Evolutionary conservation across 2,888 invertebrate genomes (phyloP).

Genomic region (Barypeithes pellucidus): DNA sequence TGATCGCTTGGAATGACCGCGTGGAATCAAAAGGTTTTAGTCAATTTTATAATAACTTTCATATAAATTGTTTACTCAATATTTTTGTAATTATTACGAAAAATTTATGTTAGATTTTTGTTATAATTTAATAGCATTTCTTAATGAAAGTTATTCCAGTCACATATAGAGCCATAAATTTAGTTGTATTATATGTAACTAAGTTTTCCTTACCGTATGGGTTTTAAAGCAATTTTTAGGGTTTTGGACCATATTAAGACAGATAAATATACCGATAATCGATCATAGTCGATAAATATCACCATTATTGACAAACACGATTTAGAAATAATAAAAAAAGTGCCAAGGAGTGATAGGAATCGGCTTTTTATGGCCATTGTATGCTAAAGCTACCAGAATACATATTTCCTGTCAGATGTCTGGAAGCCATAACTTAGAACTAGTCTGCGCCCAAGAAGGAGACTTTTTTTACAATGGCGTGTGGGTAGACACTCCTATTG

Average conservation of each 20-base stretch:
- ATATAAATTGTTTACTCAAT: no score
- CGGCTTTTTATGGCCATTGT: constrained; percentile 65
- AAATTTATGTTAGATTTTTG: no score
- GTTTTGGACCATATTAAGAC: constrained; percentile 15
- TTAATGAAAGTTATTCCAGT: no score
- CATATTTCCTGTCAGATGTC: constrained; percentile 64
- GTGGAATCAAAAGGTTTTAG: no score
- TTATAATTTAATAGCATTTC: no score
- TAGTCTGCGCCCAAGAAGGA: constrained; percentile 45
- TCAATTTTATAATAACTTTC: no score
- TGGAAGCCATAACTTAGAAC: constrained; percentile 60
- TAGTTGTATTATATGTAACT: no score
- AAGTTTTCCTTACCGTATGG: no score
- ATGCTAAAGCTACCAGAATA: constrained; percentile 66
- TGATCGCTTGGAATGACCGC: no score
- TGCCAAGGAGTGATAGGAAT: constrained; percentile 66
- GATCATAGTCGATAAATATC: constrained; percentile 48
- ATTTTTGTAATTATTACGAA: no score
- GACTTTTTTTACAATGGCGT: constrained; percentile 23
- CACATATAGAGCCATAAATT: no score
- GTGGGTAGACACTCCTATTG: constrained; percentile 52
- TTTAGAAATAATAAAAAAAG: constrained; percentile 67
- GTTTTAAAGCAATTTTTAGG: neutral
- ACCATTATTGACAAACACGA: constrained; percentile 60
- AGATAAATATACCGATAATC: constrained; percentile 41